phyloP scores from a whole-genome alignment of 2,888 invertebrate species.

The Ethmia dodecea region DNA sequence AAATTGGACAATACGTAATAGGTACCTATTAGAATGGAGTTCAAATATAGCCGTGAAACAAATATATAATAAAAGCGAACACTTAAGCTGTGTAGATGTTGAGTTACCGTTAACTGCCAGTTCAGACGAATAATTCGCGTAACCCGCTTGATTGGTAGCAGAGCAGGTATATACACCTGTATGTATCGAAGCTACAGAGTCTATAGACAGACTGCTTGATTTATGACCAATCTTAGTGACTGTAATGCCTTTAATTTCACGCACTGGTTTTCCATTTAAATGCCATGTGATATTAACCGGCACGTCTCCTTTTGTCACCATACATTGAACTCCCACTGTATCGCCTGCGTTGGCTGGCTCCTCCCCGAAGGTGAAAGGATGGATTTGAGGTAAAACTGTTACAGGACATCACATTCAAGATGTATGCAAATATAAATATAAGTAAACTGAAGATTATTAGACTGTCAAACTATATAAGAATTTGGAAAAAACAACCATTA shows the following conservation, averaged over 20 bases:
- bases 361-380: conserved; percentile 87
- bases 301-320: conserved; percentile 87
- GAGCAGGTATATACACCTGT: conserved; percentile 86
- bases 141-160: conserved; percentile 82
- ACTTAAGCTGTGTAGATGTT: conserved; percentile 4
- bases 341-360: conserved; percentile 88
- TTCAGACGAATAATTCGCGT: conserved; percentile 80
- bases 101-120: conserved; percentile 84
- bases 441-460: conserved; percentile 21
- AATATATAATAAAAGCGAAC: conserved; percentile 4
- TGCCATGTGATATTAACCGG: conserved; percentile 88
- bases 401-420: conserved; percentile 17
- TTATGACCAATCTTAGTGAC: conserved; percentile 79
- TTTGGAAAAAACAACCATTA: conserved; percentile 77
- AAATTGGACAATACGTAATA: too few relatives aligned
- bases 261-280: conserved; percentile 80
- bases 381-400: conserved; percentile 84
- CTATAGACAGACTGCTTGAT: conserved; percentile 84
- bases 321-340: conserved; percentile 84
- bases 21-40: too few relatives aligned
- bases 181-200: conserved; percentile 84
- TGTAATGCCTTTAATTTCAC: conserved; percentile 71
- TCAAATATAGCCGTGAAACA: too few relatives aligned
- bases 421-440: conserved; percentile 14
- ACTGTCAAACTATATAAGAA: conserved; percentile 24